A percentile compares a stretch with the other conserved stretches of the same genome.
Conservation (phyloP, 2,888 invertebrate genomes). For the Bugulina stolonifera region DNA sequence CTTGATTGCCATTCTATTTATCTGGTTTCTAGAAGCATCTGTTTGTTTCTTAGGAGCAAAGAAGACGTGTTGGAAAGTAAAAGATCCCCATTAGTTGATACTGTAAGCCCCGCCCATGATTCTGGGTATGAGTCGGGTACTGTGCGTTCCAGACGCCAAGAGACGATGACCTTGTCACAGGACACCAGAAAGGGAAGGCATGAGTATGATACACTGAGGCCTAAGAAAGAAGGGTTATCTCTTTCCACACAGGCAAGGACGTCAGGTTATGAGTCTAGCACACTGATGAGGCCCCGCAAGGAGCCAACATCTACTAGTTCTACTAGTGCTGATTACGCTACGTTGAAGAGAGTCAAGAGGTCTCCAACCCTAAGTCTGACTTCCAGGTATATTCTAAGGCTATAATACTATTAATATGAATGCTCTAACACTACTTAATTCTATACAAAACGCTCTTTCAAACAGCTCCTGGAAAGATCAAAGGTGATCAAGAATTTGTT, state of each 20-base stretch:
- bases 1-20: too few species aligned
- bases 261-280: constrained; percentile 4
- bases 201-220: neutral
- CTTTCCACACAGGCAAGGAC: neutral
- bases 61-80: neutral
- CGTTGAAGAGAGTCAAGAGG: constrained; percentile 14
- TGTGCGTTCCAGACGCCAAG: neutral
- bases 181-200: neutral
- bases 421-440: too few species aligned
- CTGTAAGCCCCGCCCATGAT: neutral
- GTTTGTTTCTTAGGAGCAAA: neutral
- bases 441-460: too few species aligned
- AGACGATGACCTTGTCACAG: neutral
- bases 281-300: constrained; percentile 1
- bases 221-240: neutral
- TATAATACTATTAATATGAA: too few species aligned
- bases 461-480: too few species aligned
- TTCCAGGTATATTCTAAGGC: too few species aligned
- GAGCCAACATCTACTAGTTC: neutral
- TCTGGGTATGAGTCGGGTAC: constrained; percentile 10
- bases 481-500: too few species aligned
- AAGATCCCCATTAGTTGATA: neutral
- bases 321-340: neutral
- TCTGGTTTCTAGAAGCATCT: too few species aligned
- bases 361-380: constrained; percentile 10